phyloP scores from a whole-genome alignment of 92 coral and sea anemone species.

The Epizoanthus scotinus region DNA sequence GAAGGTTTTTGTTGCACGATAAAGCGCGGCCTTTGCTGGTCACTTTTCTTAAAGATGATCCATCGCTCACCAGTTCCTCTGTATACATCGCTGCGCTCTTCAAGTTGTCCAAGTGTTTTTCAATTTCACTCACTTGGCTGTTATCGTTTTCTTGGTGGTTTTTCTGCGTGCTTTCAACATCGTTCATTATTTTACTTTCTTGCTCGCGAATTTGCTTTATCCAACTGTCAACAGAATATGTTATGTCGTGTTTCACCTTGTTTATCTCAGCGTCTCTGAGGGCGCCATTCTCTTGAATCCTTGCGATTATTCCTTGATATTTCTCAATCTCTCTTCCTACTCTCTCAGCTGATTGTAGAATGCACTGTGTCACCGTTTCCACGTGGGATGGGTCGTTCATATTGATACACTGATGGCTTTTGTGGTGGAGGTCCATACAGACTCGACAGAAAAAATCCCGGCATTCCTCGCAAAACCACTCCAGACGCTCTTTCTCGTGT shows the following conservation, averaged over 20 bases:
- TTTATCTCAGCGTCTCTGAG: constrained; percentile 9
- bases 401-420: background rate
- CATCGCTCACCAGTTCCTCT: constrained; percentile 8
- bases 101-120: constrained; percentile 24
- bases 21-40: background rate
- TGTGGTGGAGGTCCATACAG: background rate
- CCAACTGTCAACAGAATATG: constrained; percentile 10
- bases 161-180: constrained; percentile 30
- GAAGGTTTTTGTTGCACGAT: background rate
- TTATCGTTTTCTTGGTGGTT: constrained; percentile 20
- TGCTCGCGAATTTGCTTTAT: constrained; percentile 11
- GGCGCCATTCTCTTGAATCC: background rate
- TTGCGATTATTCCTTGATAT: background rate
- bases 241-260: constrained; percentile 21
- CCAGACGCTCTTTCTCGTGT: background rate
- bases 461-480: constrained; percentile 2
- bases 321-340: constrained; percentile 5
- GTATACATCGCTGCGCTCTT: background rate
- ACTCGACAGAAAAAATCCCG: background rate
- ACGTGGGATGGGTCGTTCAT: background rate
- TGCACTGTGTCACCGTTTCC: background rate
- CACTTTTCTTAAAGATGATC: background rate
- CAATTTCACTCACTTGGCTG: constrained; percentile 15
- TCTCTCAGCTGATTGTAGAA: constrained; percentile 1
- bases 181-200: constrained; percentile 27